phyloP scores from a whole-genome alignment of 2,888 invertebrate species.

The Chymomyza amoena region DNA sequence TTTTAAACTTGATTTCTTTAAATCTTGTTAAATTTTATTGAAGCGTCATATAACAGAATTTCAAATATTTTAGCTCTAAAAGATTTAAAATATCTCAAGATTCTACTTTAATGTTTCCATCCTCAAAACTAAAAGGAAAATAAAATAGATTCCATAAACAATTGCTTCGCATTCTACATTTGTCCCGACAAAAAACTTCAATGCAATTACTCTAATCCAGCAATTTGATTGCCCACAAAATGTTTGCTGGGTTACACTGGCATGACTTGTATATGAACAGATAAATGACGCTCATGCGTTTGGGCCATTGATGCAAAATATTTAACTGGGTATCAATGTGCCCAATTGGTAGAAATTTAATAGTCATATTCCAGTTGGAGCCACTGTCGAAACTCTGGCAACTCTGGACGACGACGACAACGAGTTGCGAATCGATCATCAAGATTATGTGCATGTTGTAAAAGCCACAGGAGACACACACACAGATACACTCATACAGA shows the following conservation, averaged over 20 bases:
- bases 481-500: not conserved
- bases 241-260: not conserved
- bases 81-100: too few relatives aligned
- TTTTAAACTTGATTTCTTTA: too few relatives aligned
- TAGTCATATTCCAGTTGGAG: slow-evolving; percentile 29
- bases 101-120: too few relatives aligned
- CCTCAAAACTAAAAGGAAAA: too few relatives aligned
- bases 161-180: too few relatives aligned
- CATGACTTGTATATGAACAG: not conserved
- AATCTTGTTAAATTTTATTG: too few relatives aligned
- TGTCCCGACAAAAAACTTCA: too few relatives aligned
- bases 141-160: too few relatives aligned
- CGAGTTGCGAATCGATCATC: not conserved
- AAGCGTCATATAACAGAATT: too few relatives aligned
- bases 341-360: slow-evolving; percentile 57
- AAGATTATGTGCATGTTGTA: not conserved
- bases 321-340: slow-evolving; percentile 46
- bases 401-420: not conserved
- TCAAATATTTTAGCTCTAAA: too few relatives aligned
- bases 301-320: slow-evolving; percentile 28
- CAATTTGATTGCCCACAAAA: not conserved
- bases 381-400: not conserved
- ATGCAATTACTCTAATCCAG: too few relatives aligned
- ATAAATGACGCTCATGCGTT: not conserved
- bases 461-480: not conserved